Base-by-base conservation (phyloP, 2,113 vertebrate genomes). In the Galbula dea region DNA sequence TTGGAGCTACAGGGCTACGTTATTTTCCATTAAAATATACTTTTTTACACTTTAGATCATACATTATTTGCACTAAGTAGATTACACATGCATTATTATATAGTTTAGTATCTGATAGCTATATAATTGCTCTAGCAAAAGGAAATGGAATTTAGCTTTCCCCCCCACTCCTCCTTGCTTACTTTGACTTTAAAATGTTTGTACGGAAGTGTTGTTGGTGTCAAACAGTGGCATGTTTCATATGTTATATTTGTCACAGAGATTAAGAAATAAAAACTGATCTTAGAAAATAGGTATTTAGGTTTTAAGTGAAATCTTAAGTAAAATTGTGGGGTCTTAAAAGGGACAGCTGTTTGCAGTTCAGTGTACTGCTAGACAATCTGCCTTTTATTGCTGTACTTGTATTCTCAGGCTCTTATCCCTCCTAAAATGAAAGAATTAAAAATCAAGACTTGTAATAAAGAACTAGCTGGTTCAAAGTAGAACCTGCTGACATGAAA, bases 211-310 rank as follows among this genome's bases (percentile, higher is more conserved):
- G 20, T 49, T 85, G 0, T 73, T 74, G 17, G 22, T 73, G 62
- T 91, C 46, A 10, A 94, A 58, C 79, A 89, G 58, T 83, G 23
- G 17, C 36, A 24, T 83, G 37, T 55, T 89, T 87, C 26, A 75
- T 39, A 93, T 73, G 77, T 92, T 91, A 15, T n/a, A 66, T 94
- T 97, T 76, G 75, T 97, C 71, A 96, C 48, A 92, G 88, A 94
- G 65, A 62, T 94, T 87, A 83, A 89, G 84, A 91, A 96, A 91
- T 86, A 92, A 95, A 97, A 96, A 82, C 49, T 67, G 83, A 93
- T 57, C 19, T 81, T 95, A 79, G 39, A 83, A 93, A 95, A 58
- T 80, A 71, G 65, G 46, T 94, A 48, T 94, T 92, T 92, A 86
- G 63, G 30, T 93, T 94, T 95, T 93, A 89, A 90, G 32, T 34